phyloP scores from a whole-genome alignment of 2,888 invertebrate genomes.

The Punctoribates punctum region DNA sequence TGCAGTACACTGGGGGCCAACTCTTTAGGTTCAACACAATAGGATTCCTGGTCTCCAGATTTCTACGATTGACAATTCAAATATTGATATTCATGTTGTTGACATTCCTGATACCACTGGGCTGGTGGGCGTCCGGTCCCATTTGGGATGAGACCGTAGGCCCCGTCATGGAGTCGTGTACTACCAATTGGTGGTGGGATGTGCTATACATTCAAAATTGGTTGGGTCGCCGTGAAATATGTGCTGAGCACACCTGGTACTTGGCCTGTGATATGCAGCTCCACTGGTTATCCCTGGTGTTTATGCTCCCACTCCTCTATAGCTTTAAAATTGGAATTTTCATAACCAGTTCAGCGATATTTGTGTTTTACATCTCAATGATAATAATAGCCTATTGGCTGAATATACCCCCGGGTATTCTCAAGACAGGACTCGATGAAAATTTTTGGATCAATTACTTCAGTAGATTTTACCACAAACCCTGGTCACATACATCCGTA shows the following conservation, averaged over 20 bases:
- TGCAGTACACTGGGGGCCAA: slow-evolving; percentile 7
- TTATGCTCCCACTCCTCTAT: slow-evolving; percentile 1
- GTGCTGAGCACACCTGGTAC: slow-evolving; percentile 44
- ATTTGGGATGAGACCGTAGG: slow-evolving; percentile 37
- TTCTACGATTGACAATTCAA: slow-evolving; percentile 41
- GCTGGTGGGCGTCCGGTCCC: slow-evolving; percentile 37
- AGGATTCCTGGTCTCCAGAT: slow-evolving; percentile 34
- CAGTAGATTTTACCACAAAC: slow-evolving; percentile 12
- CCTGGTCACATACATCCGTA: slow-evolving; percentile 35
- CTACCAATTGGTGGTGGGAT: slow-evolving; percentile 44
- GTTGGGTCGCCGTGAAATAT: not conserved
- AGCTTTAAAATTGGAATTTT: slow-evolving; percentile 5
- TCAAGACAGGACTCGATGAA: slow-evolving; percentile 20
- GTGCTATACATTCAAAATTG: slow-evolving; percentile 41
- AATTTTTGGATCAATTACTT: no score
- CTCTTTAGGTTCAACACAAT: not conserved
- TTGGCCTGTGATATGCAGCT: slow-evolving; percentile 43
- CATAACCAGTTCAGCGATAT: no score
- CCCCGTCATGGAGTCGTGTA: slow-evolving; percentile 23
- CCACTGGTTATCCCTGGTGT: slow-evolving; percentile 37
- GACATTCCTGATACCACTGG: slow-evolving; percentile 35
- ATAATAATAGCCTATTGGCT: not conserved
- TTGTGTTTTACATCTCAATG: not conserved
- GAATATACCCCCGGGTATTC: slow-evolving; percentile 35
- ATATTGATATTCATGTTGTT: slow-evolving; percentile 27